Conservation (phyloP, 2,113 vertebrate species). For the Sarotherodon lohbergeri region DNA sequence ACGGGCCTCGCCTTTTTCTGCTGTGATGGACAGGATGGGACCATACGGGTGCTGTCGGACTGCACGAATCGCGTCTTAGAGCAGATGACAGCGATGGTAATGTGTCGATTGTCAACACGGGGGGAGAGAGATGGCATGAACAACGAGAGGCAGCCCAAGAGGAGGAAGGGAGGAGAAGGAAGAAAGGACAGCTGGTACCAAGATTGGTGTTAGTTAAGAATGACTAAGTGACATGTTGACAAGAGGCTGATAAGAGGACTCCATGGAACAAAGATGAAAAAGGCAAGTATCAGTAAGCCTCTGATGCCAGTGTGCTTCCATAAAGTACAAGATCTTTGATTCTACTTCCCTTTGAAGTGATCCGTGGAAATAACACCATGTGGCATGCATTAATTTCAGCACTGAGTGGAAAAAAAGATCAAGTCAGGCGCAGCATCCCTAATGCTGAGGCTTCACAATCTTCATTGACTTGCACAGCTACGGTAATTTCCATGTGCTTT, state of each 20-base stretch:
- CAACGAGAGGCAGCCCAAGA: not conserved
- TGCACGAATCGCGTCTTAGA: not conserved
- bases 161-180: not conserved
- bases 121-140: not conserved
- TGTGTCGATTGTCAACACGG: slow-evolving; percentile 20
- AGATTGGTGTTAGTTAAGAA: slow-evolving; percentile 46
- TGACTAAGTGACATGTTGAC: slow-evolving; percentile 55
- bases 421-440: not conserved
- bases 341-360: slow-evolving; percentile 41
- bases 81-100: slow-evolving; percentile 14
- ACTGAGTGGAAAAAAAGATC: not conserved
- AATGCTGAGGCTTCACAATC: not conserved
- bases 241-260: slow-evolving; percentile 31
- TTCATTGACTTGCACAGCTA: not conserved
- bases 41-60: slow-evolving; percentile 15
- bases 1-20: slow-evolving; percentile 35
- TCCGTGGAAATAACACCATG: slow-evolving; percentile 39
- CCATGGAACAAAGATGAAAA: slow-evolving; percentile 29
- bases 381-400: slow-evolving; percentile 38
- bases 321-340: slow-evolving; percentile 40
- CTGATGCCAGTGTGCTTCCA: slow-evolving; percentile 22
- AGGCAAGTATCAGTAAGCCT: not conserved
- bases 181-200: slow-evolving; percentile 31
- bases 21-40: not conserved
- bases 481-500: not conserved